Evolutionary conservation across 2,888 invertebrate genomes (phyloP), one percentile per base, ranked within the genome.

Genomic region (Zele albiditarsus): DNA sequence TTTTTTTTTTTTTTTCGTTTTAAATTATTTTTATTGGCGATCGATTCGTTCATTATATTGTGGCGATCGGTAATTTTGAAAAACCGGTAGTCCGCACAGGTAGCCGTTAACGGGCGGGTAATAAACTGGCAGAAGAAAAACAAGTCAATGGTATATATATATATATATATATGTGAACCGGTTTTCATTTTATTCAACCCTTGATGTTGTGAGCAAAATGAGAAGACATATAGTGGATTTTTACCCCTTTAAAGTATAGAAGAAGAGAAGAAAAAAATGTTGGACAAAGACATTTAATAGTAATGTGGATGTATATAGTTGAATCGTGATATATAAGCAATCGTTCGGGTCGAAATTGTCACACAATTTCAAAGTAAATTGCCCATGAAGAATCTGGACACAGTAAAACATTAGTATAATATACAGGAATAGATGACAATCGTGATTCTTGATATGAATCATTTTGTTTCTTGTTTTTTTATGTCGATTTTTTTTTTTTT

Each of bases 61-160:
- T 23, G 38, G 33, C 14, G 28, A 53, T 12, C 33, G 16, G 42
- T 70, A 70, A 60, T 60, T 70, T 70, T 23, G n/a, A 33, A 73
- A 73, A 74, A 63, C 60, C 68, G 46, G 73, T 73, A 73, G 73
- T 62, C 70, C 12, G 58, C 49, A 46, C 73, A 73, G 73, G 73
- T 73, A 73, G 67, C 68, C 73, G 68, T 73, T 73, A 73, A 53
- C 62, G 33, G 63, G 63, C 46, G 68, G 33, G 65, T 31, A 72
- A 69, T 69, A 72, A 73, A 58, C 57, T 73, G 66, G 31, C 33
- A 33, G 53, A 53, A 27, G 66, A 67, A 66, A 66, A 72, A 73
- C 65, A 72, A 72, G 73, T 66, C 63, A 73, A 66, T 53, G 53
- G 53, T 53, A 20, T 53, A 20, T 53, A 42, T 42, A 8, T 33